These are phyloP conservation scores for Allygus modestus DNA, from an alignment of 2,888 invertebrate genomes.

Conservation along the genomic window DNA sequence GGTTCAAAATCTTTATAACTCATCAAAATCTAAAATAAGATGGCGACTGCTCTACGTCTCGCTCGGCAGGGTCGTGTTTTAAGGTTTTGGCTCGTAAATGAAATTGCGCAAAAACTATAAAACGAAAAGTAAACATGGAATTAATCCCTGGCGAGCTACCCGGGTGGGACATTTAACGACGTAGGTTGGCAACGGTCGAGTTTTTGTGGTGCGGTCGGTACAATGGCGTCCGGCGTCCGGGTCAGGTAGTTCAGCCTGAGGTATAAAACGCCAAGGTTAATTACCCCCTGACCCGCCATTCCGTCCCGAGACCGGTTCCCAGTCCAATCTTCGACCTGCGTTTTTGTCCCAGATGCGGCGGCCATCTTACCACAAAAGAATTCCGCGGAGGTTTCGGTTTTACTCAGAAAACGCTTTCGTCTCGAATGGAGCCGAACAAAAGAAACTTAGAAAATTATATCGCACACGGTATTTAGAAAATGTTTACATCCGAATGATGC, in stretches of 20 bases:
- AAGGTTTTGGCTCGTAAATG: constrained; percentile 17
- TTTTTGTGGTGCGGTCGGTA: neutral
- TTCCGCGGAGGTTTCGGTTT: neutral
- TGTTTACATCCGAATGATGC: no score
- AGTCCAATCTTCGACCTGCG: constrained; percentile 5
- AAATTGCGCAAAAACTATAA: constrained; percentile 45
- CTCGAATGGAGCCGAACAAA: no score
- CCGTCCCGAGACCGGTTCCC: neutral
- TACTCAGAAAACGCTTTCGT: neutral
- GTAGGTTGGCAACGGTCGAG: constrained; percentile 28
- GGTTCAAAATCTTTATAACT: constrained; percentile 44
- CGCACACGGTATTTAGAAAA: no score
- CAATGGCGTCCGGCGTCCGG: neutral
- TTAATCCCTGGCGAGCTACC: neutral
- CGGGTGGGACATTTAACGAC: constrained; percentile 18
- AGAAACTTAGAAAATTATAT: no score
- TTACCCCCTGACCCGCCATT: constrained; percentile 20
- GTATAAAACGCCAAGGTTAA: constrained; percentile 45
- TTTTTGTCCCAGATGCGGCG: constrained; percentile 13
- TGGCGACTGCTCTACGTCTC: neutral
- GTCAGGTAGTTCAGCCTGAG: constrained; percentile 22
- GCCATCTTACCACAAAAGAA: constrained; percentile 38
- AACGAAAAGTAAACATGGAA: constrained; percentile 43
- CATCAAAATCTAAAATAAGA: constrained; percentile 53
- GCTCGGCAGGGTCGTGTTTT: constrained; percentile 10